Evolutionary conservation across 2,797 vertebrate genomes (phyloP), one percentile per base, ranked within the genome.

Genomic region (Fistularia commersonii): DNA sequence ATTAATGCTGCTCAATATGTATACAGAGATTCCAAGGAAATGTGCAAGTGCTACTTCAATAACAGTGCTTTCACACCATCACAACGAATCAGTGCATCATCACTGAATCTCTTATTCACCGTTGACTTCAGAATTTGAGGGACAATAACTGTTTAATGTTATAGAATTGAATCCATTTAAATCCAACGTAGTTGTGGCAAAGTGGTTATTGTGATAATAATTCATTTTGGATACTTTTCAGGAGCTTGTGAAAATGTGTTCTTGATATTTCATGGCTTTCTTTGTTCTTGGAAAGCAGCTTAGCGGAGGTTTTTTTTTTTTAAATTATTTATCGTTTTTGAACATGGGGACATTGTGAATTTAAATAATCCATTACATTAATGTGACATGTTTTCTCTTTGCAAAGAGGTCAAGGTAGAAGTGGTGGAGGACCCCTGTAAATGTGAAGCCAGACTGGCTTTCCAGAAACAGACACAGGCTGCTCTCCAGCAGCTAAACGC

Each of bases 381-480:
- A 72, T 73, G 69, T 78, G 72, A 79, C 60, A 65, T 79, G 46
- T 80, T 32, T 48, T 57, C 60, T 77, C 47, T 47, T 3, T 58
- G 48, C 49, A 67, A 89, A 87, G 93, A 92, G 83, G 83, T 82
- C 56, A 90, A 86, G 69, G 81, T 42, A 38, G 50, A 49, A 76
- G 89, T 88, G 71, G 80, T 90, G 11, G 11, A 76, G 57, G 93
- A 96, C 38, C 90, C 91, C 7, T 99, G 97, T 70, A 92, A 91
- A 41, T 98, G 95, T 76, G 91, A 94, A 69, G 93, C 92, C 66
- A 88, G 91, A 2, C 74, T 93, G 85, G 91, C 85, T 3, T 93
- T 98, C 86, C 95, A 96, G 82, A 91, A 88, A 61, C 89, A 91
- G 13, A 91, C 92, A 8, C 93, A 89, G 69, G 89, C 86, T 0